Percentiles rank a stretch among this genome's conserved stretches.
These are phyloP conservation scores for Mustela erminea DNA, from an alignment of 2,797 vertebrate genomes.

Conservation along the genomic window DNA sequence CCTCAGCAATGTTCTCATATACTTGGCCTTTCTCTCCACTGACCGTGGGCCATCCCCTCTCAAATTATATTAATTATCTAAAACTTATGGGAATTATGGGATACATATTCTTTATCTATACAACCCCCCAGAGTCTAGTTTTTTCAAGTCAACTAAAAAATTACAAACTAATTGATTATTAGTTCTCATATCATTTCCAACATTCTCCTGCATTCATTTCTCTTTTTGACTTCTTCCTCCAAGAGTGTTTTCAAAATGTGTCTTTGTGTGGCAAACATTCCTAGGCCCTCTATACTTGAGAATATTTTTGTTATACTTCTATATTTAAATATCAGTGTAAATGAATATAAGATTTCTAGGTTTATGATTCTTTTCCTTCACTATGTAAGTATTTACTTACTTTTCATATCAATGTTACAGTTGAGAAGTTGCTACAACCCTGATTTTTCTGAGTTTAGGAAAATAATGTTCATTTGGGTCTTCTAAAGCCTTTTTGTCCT, in stretches of 20 bases:
- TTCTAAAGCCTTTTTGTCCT: not conserved
- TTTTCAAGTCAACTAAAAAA: not conserved
- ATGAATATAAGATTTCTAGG: not conserved
- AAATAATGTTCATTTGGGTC: not conserved
- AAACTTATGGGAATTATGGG: not conserved
- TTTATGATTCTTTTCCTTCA: slow-evolving; percentile 5
- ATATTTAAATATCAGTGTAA: not conserved
- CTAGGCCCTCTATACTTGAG: not conserved
- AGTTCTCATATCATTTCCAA: not conserved
- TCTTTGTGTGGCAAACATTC: slow-evolving; percentile 5
- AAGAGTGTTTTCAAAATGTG: slow-evolving; percentile 11
- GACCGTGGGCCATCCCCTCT: not conserved
- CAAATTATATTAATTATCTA: not conserved
- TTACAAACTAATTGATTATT: not conserved
- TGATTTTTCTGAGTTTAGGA: not conserved
- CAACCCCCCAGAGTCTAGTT: not conserved
- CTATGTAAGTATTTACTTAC: not conserved
- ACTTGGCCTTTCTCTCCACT: not conserved
- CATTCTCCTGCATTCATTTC: not conserved
- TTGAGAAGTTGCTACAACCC: not conserved
- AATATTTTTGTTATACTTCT: not conserved
- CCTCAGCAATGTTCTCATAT: not conserved
- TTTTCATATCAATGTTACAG: not conserved
- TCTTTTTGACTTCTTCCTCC: slow-evolving; percentile 6
- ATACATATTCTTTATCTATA: not conserved